Base-by-base conservation (phyloP, 2,797 vertebrate species). In the Lepus townsendii region DNA sequence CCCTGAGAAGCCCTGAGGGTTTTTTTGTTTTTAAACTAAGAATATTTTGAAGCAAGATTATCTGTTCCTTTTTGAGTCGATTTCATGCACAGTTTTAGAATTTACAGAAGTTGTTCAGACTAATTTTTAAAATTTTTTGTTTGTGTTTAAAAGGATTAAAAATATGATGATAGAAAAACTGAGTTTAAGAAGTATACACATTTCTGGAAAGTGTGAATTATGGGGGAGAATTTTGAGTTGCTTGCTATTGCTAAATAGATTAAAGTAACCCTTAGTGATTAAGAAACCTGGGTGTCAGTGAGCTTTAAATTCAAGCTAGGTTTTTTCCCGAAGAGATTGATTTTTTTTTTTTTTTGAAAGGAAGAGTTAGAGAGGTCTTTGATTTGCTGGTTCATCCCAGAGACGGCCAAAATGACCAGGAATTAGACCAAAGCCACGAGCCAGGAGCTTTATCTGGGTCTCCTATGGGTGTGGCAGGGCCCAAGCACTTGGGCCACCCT, bases 21-120 rank as follows among this genome's bases (percentile, higher is more conserved):
- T 76, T 57, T 77, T 68, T 77, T 22, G 9, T 83, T 79, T 82
- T 57, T 26, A 77, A 35, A 12, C n/a, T 94, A 60, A 91, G 85
- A 85, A 47, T 93, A 66, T 68, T 47, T 1, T 73, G 42, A 92
- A 83, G 7, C 63, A 89, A 80, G 54, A 0, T 83, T 88, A 71
- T 22, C 2, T 38, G 32, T 95, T 85, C 13, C 5, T 79, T 62
- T 95, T 77, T 94, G 47, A 93, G 9, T 78, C 72, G 62, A 76
- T 94, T 92, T 92, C 19, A 93, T 5, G 13, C 52, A 68, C 14
- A 90, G 17, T 88, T 96, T 26, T 47, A 88, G 84, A 94, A 80
- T 63, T 60, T 27, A n/a, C 32, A 83, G 65, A 88, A 72, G 30
- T 77, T 78, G 47, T 77, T 82, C 75, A 20, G 22, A 86, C 14